These are phyloP conservation scores for Lasius platythorax DNA, from an alignment of 2,888 invertebrate genomes.

Conservation along the genomic window DNA sequence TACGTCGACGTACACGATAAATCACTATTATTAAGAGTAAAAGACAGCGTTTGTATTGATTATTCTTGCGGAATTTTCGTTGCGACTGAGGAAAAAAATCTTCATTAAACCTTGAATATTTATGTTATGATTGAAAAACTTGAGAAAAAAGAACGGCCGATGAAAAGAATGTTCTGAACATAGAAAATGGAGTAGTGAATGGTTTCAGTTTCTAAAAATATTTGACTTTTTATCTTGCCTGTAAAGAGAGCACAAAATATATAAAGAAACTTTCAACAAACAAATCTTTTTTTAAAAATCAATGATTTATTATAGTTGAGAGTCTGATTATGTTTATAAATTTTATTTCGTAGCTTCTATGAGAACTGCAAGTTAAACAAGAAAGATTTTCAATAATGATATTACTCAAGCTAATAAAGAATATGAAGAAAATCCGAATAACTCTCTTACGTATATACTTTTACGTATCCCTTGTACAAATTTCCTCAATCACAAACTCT, in stretches of 20 bases:
- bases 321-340: not conserved
- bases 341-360: not conserved
- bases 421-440: not conserved
- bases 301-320: not conserved
- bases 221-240: not conserved
- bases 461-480: constrained; percentile 1
- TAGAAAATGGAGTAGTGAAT: not conserved
- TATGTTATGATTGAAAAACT: not conserved
- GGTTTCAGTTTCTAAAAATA: not conserved
- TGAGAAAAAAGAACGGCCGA: not conserved
- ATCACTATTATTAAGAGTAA: constrained; percentile 56
- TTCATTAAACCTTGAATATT: constrained; percentile 38
- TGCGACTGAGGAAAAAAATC: not conserved
- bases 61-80: constrained; percentile 16
- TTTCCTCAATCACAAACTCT: constrained; percentile 4
- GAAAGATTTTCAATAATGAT: not conserved
- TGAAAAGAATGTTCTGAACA: not conserved
- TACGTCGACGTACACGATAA: constrained; percentile 42
- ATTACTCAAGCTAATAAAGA: not conserved
- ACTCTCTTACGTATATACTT: not conserved
- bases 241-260: not conserved
- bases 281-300: not conserved
- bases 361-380: not conserved
- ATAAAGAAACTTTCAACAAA: not conserved
- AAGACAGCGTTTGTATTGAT: constrained; percentile 44